phyloP scores from a whole-genome alignment of 64 coral and sea anemone genomes.

The Stichodactyla helianthus region DNA sequence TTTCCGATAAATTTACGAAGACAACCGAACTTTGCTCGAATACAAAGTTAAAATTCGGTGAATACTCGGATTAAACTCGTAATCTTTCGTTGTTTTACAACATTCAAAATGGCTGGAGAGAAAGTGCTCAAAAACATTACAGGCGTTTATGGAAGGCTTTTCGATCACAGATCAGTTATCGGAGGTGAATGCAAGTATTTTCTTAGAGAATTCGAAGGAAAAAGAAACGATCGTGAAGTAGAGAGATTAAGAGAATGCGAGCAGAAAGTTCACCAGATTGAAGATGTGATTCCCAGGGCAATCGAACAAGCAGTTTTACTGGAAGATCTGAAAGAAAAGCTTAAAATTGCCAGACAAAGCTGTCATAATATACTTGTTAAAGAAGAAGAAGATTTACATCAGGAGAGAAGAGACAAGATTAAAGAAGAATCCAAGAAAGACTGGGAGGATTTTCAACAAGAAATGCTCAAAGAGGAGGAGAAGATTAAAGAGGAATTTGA shows the following conservation, averaged over 20 bases:
- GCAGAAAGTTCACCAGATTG: slow-evolving; percentile 61
- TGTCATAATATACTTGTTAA: slow-evolving; percentile 82
- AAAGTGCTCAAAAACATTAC: slow-evolving; percentile 54
- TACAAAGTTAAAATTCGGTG: neutral
- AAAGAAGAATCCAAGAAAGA: slow-evolving; percentile 58
- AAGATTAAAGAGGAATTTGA: slow-evolving; percentile 70
- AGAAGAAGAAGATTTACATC: slow-evolving; percentile 60
- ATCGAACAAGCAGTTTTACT: slow-evolving; percentile 42
- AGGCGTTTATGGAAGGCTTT: slow-evolving; percentile 75
- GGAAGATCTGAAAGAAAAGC: slow-evolving; percentile 41
- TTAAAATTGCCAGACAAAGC: slow-evolving; percentile 64
- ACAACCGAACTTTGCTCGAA: too few relatives aligned
- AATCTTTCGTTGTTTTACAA: neutral
- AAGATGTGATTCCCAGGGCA: slow-evolving; percentile 60
- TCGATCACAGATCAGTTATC: slow-evolving; percentile 80
- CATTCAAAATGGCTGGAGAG: slow-evolving; percentile 76
- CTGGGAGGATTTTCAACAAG: slow-evolving; percentile 76
- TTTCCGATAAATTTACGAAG: neutral
- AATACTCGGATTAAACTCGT: neutral
- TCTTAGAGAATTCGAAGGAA: slow-evolving; percentile 80
- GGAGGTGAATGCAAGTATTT: slow-evolving; percentile 85
- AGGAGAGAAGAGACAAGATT: slow-evolving; percentile 46
- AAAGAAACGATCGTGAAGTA: slow-evolving; percentile 69
- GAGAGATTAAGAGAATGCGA: slow-evolving; percentile 59
- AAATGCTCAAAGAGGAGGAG: slow-evolving; percentile 68